Evolutionary conservation across 2,888 invertebrate genomes (phyloP).

Genomic region (Thelaira solivaga): DNA sequence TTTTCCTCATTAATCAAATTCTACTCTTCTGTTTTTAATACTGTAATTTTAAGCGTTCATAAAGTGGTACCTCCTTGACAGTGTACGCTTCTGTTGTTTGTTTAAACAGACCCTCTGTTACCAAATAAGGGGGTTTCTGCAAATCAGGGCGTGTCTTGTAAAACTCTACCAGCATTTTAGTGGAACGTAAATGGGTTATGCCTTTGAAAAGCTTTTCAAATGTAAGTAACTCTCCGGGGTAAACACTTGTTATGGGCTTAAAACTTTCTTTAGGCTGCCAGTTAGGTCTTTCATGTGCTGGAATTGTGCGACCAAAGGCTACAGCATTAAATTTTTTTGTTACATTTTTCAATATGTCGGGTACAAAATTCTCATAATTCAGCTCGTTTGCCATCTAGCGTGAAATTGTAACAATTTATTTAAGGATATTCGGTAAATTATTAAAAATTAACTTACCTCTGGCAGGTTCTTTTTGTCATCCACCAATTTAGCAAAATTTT

Average conservation of each 20-base stretch:
- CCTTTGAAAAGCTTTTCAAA: conserved; percentile 75
- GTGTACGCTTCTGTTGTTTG: conserved; percentile 62
- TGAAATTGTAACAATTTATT: background rate
- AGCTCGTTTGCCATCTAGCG: conserved; percentile 74
- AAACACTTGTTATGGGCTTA: conserved; percentile 71
- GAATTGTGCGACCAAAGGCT: conserved; percentile 75
- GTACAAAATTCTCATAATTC: conserved; percentile 73
- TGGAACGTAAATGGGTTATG: conserved; percentile 75
- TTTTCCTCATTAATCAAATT: too few relatives aligned
- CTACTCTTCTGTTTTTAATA: too few relatives aligned
- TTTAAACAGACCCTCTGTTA: conserved; percentile 70
- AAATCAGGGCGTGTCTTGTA: conserved; percentile 70
- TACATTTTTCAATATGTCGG: conserved; percentile 65
- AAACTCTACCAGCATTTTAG: conserved; percentile 71
- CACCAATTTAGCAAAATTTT: conserved; percentile 74
- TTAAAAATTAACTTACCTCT: conserved; percentile 68
- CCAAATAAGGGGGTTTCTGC: conserved; percentile 71
- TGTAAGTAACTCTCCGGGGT: conserved; percentile 72
- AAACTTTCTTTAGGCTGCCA: conserved; percentile 69
- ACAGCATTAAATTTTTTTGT: conserved; percentile 67
- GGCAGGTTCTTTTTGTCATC: conserved; percentile 74
- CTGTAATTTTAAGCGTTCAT: conserved; percentile 71
- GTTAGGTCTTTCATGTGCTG: conserved; percentile 69
- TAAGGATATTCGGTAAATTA: too few relatives aligned
- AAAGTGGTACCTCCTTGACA: conserved; percentile 70